Evolutionary conservation across 2,888 invertebrate genomes (phyloP), one percentile per base, ranked within the genome.

Genomic region (Agrilus mali): DNA sequence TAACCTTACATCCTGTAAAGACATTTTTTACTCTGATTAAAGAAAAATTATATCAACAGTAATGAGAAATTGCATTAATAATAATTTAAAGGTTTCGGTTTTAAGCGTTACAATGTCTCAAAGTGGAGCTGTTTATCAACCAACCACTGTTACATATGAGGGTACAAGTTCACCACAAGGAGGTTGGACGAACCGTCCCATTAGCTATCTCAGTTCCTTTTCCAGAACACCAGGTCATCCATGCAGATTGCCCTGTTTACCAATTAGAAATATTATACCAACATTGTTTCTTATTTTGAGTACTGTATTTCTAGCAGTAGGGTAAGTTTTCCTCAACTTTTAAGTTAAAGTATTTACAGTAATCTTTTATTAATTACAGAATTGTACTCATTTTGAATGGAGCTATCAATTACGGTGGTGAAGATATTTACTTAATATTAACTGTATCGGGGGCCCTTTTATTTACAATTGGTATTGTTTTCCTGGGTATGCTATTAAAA

Each of bases 91-190:
- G 2, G 27, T 27, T 27, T 27, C 34, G 1, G 12, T 16, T 39
- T 45, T 27, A 31, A 46, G 38, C 32, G 45, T n/a, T 15, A 73
- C 66, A 62, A 80, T 81, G 80, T 79, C 80, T 53, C 73, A 76
- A 44, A 70, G 68, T 50, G 78, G 79, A 61, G 81, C 82, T 47
- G 83, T 84, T 38, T 84, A 84, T 67, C 83, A 83, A 63, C 83
- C 84, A 13, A 84, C 84, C 48, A 84, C 84, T 52, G 82, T 82
- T 51, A 82, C 82, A 43, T 83, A 82, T 61, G 82, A 82, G 63
- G 56, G 68, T 49, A 60, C 67, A 55, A 54, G 60, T 36, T 51
- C 52, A 4, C 56, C 59, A 10, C 60, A 58, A 44, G 63, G 65
- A 35, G 50, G 61, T 40, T 64, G 65, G 64, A 61, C 62, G 16